These are phyloP conservation scores for Sinonovacula constricta DNA, from an alignment of 1,140 invertebrate species.

Conservation along the genomic window DNA sequence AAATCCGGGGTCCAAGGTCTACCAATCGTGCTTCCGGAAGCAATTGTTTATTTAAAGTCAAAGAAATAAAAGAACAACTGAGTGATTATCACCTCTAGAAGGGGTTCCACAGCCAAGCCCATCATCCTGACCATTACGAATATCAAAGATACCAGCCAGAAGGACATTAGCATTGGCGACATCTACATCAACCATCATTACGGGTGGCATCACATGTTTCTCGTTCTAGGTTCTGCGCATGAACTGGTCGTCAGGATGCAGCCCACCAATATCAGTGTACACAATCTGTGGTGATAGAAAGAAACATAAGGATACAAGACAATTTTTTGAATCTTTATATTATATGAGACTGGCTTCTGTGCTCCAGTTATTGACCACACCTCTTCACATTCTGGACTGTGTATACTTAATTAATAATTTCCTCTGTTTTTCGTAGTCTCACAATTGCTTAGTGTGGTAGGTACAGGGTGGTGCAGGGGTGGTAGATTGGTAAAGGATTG, in stretches of 20 bases:
- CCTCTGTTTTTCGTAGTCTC: too few species aligned
- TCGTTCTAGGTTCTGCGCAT: conserved; percentile 40
- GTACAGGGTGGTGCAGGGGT: too few species aligned
- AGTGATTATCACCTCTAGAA: conserved; percentile 6
- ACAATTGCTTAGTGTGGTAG: too few species aligned
- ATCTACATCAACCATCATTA: conserved; percentile 29
- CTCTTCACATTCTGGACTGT: background rate
- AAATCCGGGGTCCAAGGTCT: background rate
- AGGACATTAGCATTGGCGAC: conserved; percentile 52
- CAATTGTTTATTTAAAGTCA: background rate
- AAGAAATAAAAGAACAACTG: background rate
- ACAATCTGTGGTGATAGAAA: conserved; percentile 3
- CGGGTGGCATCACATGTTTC: conserved; percentile 48
- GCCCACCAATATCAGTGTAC: background rate
- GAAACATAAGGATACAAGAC: background rate
- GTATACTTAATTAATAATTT: background rate
- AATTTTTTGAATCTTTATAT: background rate
- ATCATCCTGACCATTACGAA: conserved; percentile 30
- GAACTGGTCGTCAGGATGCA: conserved; percentile 1
- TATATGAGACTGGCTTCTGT: background rate
- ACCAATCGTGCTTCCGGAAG: background rate
- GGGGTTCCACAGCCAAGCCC: conserved; percentile 53
- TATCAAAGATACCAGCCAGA: conserved; percentile 55
- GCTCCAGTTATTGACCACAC: background rate
- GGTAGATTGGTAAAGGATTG: too few species aligned